These are phyloP conservation scores for Latrodectus elegans DNA, from an alignment of 2,888 invertebrate genomes.

Conservation along the genomic window DNA sequence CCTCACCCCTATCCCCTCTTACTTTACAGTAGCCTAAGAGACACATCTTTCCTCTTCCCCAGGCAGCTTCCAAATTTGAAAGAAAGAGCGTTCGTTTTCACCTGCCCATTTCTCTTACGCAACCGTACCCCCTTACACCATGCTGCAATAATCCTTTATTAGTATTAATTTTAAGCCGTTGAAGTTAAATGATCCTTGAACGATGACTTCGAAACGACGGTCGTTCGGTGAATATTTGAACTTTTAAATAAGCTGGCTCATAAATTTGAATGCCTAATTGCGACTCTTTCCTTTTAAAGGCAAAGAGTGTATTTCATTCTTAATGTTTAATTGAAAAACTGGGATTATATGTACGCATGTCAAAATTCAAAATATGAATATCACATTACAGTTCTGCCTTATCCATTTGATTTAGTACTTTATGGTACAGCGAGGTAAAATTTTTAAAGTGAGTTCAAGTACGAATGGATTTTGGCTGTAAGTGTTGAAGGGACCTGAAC, in stretches of 20 bases:
- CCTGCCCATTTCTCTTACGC: not conserved
- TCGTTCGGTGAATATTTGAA: not conserved
- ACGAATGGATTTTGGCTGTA: too few relatives aligned
- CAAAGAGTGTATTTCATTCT: too few relatives aligned
- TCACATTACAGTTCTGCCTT: too few relatives aligned
- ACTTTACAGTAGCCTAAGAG: not conserved
- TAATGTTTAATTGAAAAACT: too few relatives aligned
- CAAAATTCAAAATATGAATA: too few relatives aligned
- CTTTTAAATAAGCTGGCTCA: not conserved
- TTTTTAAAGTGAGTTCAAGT: too few relatives aligned
- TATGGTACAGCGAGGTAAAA: too few relatives aligned
- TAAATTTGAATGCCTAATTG: not conserved
- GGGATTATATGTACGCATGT: too few relatives aligned
- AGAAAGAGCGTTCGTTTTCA: not conserved
- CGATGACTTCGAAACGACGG: not conserved
- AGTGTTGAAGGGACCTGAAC: too few relatives aligned
- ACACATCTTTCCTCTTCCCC: not conserved
- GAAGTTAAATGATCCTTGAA: slow-evolving; percentile 1
- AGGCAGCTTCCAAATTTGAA: not conserved
- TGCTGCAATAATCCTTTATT: not conserved
- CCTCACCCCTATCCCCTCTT: not conserved
- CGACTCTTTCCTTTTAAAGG: not conserved
- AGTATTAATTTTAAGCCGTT: not conserved
- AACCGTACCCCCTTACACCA: not conserved
- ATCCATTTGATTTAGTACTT: too few relatives aligned